A percentile compares a stretch with the other conserved stretches of the same genome.
Conservation (phyloP, 92 coral and sea anemone species). For the Actinernus sp. region DNA sequence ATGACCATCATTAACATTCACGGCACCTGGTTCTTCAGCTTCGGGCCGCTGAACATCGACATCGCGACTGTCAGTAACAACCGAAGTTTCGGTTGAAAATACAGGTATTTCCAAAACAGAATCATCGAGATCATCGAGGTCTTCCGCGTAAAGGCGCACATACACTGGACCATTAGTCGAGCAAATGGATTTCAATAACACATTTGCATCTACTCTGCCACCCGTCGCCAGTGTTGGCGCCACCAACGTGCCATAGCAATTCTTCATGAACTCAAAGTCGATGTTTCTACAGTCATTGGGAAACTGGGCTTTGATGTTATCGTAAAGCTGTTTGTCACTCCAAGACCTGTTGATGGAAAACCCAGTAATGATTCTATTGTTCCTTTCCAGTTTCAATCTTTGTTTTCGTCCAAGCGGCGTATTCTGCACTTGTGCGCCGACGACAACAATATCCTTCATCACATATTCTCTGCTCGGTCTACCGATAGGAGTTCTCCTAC, state of each 20-base stretch:
- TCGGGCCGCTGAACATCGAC: neutral
- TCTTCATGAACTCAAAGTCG: conserved; percentile 68
- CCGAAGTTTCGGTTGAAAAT: too few species aligned
- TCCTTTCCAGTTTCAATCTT: conserved; percentile 30
- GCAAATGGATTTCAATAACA: conserved; percentile 39
- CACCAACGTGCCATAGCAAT: conserved; percentile 47
- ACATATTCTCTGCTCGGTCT: conserved; percentile 22
- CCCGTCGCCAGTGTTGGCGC: conserved; percentile 50
- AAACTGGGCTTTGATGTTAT: conserved; percentile 61
- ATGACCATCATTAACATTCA: neutral
- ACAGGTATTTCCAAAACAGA: too few species aligned
- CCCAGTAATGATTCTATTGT: conserved; percentile 40
- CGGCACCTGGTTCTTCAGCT: neutral
- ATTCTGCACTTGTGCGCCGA: conserved; percentile 48
- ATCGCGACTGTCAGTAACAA: too few species aligned
- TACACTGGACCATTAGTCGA: conserved; percentile 27
- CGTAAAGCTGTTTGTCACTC: conserved; percentile 29
- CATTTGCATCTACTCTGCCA: conserved; percentile 49
- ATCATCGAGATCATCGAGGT: conserved; percentile 11
- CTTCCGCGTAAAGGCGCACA: conserved; percentile 31
- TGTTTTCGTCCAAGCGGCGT: conserved; percentile 31
- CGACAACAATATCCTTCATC: conserved; percentile 40
- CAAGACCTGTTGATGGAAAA: conserved; percentile 43
- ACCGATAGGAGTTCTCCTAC: neutral
- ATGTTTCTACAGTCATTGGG: conserved; percentile 63